Percentiles rank a stretch among this genome's conserved stretches.
phyloP scores from a whole-genome alignment of 1,140 invertebrate species.

The Druon quercuslanigerum region DNA sequence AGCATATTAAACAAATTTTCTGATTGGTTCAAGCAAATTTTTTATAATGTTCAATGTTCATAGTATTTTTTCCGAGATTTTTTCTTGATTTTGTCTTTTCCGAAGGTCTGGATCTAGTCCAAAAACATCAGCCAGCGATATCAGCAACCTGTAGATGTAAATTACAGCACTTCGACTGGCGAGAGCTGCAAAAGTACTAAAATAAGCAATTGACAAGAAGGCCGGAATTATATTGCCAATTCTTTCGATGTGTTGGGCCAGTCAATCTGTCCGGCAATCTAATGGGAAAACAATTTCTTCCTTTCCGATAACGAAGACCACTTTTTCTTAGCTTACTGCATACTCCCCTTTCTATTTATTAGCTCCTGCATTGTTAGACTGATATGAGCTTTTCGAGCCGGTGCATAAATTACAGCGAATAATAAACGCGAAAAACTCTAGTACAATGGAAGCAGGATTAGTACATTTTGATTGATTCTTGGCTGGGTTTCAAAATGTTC shows the following conservation, averaged over 20 bases:
- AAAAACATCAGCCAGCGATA: constrained; percentile 37
- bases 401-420: background rate
- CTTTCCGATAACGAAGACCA: background rate
- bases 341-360: background rate
- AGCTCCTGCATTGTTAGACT: background rate
- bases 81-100: background rate
- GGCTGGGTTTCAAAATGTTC: too few relatives aligned
- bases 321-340: background rate
- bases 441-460: too few relatives aligned
- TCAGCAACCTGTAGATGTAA: constrained; percentile 42
- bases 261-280: constrained; percentile 14
- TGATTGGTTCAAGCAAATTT: too few relatives aligned
- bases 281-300: constrained; percentile 18
- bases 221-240: constrained; percentile 11
- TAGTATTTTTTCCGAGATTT: background rate
- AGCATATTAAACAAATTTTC: too few relatives aligned
- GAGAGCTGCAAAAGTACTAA: constrained; percentile 3
- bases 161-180: constrained; percentile 17
- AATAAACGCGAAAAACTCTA: background rate
- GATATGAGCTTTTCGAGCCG: background rate
- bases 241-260: background rate
- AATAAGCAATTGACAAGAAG: constrained; percentile 16
- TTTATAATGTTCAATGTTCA: background rate
- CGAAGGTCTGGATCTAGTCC: constrained; percentile 38
- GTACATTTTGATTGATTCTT: too few relatives aligned